A percentile compares a stretch with the other conserved stretches of the same genome.
phyloP scores from a whole-genome alignment of 1,140 invertebrate species.

The Liolophura sinensis region DNA sequence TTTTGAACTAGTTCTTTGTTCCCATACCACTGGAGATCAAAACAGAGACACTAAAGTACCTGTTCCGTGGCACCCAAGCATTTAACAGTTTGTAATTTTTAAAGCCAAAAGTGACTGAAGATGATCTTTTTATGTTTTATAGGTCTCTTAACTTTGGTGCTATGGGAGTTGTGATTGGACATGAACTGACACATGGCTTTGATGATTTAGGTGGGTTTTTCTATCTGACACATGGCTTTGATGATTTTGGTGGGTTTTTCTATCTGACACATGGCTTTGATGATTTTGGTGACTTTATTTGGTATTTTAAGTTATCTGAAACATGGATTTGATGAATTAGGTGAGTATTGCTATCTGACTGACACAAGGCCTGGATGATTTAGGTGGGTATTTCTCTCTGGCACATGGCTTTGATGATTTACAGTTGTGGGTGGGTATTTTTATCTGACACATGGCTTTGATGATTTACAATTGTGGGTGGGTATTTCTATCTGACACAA shows the following conservation, averaged over 20 bases:
- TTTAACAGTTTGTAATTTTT: not conserved
- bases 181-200: slow-evolving; percentile 93
- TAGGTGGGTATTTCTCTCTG: slow-evolving; percentile 66
- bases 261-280: too few species aligned
- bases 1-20: too few species aligned
- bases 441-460: too few species aligned
- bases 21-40: too few species aligned
- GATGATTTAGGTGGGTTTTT: slow-evolving; percentile 83
- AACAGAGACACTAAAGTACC: too few species aligned
- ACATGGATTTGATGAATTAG: too few species aligned
- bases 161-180: slow-evolving; percentile 95
- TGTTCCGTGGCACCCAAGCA: too few species aligned
- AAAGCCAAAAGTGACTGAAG: not conserved
- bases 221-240: too few species aligned
- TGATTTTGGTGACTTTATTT: too few species aligned
- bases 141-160: slow-evolving; percentile 90
- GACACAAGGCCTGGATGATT: slow-evolving; percentile 95
- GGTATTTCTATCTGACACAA: too few species aligned
- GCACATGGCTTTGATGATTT: slow-evolving; percentile 57
- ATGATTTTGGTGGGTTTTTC: slow-evolving; percentile 68
- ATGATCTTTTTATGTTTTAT: slow-evolving; percentile 6
- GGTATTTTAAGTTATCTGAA: too few species aligned
- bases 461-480: slow-evolving; percentile 79
- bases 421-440: slow-evolving; percentile 67
- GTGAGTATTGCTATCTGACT: too few species aligned